phyloP scores from a whole-genome alignment of 2,888 invertebrate species.

The Acheta domesticus region DNA sequence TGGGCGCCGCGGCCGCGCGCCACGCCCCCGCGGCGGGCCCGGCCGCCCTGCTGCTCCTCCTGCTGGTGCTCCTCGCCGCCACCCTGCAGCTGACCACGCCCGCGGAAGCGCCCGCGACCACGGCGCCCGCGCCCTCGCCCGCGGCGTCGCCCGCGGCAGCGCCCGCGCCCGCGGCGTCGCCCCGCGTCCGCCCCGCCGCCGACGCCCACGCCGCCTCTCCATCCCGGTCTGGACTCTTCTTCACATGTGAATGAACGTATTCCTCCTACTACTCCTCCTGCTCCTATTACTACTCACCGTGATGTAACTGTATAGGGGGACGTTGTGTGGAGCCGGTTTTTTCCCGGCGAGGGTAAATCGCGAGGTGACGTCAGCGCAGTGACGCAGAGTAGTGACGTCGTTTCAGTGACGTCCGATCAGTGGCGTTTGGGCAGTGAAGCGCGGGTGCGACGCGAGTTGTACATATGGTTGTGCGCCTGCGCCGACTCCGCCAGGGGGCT shows the following conservation, averaged over 20 bases:
- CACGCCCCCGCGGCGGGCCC: not conserved
- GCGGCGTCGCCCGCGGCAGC: not conserved
- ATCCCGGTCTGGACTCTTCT: not conserved
- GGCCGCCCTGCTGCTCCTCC: not conserved
- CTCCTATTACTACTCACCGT: too few relatives aligned
- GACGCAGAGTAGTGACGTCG: too few relatives aligned
- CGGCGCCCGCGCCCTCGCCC: constrained; percentile 9
- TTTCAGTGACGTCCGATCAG: too few relatives aligned
- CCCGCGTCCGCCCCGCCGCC: not conserved
- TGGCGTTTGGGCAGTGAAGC: too few relatives aligned
- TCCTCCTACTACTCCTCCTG: not conserved
- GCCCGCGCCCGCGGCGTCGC: not conserved
- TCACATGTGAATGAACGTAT: not conserved
- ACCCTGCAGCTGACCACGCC: not conserved
- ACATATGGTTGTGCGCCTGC: too few relatives aligned
- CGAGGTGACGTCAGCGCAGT: too few relatives aligned
- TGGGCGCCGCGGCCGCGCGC: not conserved
- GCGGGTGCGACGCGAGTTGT: too few relatives aligned
- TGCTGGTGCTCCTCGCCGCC: not conserved
- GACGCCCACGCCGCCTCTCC: not conserved
- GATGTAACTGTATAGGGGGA: too few relatives aligned
- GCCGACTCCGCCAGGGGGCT: too few relatives aligned
- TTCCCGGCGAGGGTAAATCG: too few relatives aligned
- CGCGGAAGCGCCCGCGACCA: constrained; percentile 10
- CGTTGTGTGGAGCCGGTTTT: too few relatives aligned